Evolutionary conservation across 2,888 invertebrate genomes (phyloP).

Genomic region (Crematogaster levior): DNA sequence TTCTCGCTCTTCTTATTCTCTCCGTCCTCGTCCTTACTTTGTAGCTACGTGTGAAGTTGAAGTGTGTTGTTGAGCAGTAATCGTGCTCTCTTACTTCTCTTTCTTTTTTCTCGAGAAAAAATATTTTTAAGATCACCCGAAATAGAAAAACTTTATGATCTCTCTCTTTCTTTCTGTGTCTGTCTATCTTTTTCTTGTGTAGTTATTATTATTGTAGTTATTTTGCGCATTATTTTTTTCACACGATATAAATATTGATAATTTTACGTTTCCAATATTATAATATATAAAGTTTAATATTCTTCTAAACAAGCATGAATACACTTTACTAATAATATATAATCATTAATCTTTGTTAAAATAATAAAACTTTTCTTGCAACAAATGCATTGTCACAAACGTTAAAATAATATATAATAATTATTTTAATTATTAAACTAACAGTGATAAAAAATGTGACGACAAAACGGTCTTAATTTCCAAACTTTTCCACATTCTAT

Average conservation of each 20-base stretch:
- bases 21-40: slow-evolving; percentile 34
- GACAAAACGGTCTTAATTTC: not conserved
- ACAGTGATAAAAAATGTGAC: not conserved
- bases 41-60: slow-evolving; percentile 18
- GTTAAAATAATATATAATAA: not conserved
- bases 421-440: slow-evolving; percentile 1
- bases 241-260: not conserved
- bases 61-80: too few relatives aligned
- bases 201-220: not conserved
- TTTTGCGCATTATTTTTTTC: too few relatives aligned
- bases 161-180: not conserved
- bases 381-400: not conserved
- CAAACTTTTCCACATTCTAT: slow-evolving; percentile 2
- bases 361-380: not conserved
- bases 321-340: not conserved
- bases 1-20: slow-evolving; percentile 25
- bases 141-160: not conserved
- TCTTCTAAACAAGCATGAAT: not conserved
- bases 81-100: not conserved
- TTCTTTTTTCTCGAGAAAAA: slow-evolving; percentile 19
- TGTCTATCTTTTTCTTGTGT: not conserved
- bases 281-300: not conserved
- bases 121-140: slow-evolving; percentile 11
- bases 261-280: not conserved
- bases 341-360: not conserved